Conservation (phyloP, 2,888 invertebrate genomes). For the Lysandra bellargus region DNA sequence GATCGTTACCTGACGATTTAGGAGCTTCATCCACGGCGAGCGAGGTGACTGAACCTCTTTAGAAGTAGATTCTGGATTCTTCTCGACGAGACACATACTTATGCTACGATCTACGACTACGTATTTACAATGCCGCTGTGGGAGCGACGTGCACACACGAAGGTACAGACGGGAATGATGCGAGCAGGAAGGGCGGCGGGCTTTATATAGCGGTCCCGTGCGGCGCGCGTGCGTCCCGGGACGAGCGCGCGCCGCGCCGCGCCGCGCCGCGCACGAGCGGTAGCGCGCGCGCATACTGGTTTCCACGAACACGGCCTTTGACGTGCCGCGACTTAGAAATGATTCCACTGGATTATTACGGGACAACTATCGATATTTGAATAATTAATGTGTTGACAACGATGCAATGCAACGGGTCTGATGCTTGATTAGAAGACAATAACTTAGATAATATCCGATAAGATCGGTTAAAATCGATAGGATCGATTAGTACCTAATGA, state of each 20-base stretch:
- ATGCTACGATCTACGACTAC: conserved; percentile 64
- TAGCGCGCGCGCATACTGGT: conserved; percentile 68
- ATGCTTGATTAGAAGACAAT: conserved; percentile 1
- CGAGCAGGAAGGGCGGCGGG: conserved; percentile 69
- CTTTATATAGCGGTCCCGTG: conserved; percentile 63
- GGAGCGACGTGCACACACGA: conserved; percentile 65
- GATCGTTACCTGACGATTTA: conserved; percentile 77
- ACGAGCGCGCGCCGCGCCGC: conserved; percentile 59
- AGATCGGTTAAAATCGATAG: background rate
- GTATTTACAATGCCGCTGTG: conserved; percentile 67
- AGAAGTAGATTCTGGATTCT: conserved; percentile 66
- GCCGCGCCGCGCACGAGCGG: conserved; percentile 71
- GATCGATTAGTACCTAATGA: background rate
- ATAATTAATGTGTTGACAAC: conserved; percentile 21
- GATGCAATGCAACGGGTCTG: conserved; percentile 1
- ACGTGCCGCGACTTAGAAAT: conserved; percentile 61
- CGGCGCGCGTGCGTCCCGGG: conserved; percentile 52
- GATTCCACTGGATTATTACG: conserved; percentile 8
- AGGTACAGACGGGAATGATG: conserved; percentile 72
- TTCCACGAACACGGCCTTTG: conserved; percentile 76
- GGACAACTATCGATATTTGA: conserved; percentile 3
- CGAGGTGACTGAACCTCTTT: conserved; percentile 71
- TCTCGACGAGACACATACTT: conserved; percentile 80
- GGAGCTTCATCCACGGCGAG: conserved; percentile 80
- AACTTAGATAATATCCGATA: background rate